phyloP scores from a whole-genome alignment of 2,113 vertebrate species.

The Myrmecobius fasciatus region DNA sequence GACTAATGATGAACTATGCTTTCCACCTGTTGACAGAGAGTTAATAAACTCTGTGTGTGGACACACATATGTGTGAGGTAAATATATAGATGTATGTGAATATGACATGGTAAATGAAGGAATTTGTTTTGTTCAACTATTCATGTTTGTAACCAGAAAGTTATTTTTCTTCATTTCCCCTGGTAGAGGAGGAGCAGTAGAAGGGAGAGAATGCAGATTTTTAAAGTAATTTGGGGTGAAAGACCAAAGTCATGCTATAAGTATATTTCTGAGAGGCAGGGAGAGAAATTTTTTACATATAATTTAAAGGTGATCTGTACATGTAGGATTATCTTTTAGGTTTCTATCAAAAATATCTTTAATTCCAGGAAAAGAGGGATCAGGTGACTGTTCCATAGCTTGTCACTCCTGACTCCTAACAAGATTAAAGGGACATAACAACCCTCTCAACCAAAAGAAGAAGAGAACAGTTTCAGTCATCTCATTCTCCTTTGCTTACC shows the following conservation, averaged over 20 bases:
- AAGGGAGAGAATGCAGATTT: background rate
- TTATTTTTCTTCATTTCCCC: background rate
- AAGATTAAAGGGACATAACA: background rate
- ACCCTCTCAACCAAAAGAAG: background rate
- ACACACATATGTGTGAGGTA: no score
- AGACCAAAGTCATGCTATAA: conserved; percentile 24
- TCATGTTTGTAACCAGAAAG: background rate
- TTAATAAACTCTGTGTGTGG: background rate
- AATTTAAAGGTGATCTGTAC: conserved; percentile 43
- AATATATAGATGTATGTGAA: background rate
- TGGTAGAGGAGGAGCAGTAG: background rate
- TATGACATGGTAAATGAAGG: background rate
- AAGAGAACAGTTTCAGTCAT: background rate
- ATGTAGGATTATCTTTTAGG: conserved; percentile 40
- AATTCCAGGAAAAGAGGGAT: conserved; percentile 20
- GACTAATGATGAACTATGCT: background rate
- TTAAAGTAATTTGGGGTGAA: conserved; percentile 52
- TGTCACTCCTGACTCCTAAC: background rate
- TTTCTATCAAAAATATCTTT: background rate
- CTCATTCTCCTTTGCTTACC: background rate
- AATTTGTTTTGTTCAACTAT: background rate
- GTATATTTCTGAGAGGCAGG: conserved; percentile 31
- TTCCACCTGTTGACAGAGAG: background rate
- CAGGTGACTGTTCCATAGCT: background rate
- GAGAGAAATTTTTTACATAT: conserved; percentile 37